Evolutionary conservation across 1,140 invertebrate species (phyloP).

Genomic region (Drosophila kepulauana): DNA sequence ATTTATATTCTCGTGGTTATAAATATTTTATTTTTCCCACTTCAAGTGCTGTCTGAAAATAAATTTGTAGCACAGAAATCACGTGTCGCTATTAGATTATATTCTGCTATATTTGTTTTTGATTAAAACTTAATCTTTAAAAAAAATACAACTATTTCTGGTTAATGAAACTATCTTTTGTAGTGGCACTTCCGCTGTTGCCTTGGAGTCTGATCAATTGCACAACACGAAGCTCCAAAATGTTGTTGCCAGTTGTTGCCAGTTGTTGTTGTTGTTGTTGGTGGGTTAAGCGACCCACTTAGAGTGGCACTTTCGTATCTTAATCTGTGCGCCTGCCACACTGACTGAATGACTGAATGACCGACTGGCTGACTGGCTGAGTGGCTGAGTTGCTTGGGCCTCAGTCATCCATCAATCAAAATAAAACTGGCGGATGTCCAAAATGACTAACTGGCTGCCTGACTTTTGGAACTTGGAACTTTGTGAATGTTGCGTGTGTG

Average conservation of each 20-base stretch:
- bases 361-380: background rate
- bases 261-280: background rate
- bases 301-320: slow-evolving; percentile 54
- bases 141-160: background rate
- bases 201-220: slow-evolving; percentile 4
- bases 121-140: too few species aligned
- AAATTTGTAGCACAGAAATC: too few species aligned
- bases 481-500: slow-evolving; percentile 54
- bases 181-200: background rate
- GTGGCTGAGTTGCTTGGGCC: background rate
- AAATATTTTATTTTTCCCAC: too few species aligned
- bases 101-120: too few species aligned
- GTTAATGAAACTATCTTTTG: background rate
- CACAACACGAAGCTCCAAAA: background rate
- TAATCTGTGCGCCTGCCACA: slow-evolving; percentile 41
- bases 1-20: too few species aligned
- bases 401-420: slow-evolving; percentile 78
- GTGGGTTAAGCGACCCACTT: slow-evolving; percentile 60
- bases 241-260: background rate
- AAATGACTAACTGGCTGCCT: slow-evolving; percentile 55
- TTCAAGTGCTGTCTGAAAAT: too few species aligned
- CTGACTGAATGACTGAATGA: background rate
- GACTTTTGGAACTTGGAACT: slow-evolving; percentile 42
- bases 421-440: slow-evolving; percentile 67
- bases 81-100: too few species aligned